These are phyloP conservation scores for Xanthorhoe designata DNA, from an alignment of 2,888 invertebrate genomes.

Conservation along the genomic window DNA sequence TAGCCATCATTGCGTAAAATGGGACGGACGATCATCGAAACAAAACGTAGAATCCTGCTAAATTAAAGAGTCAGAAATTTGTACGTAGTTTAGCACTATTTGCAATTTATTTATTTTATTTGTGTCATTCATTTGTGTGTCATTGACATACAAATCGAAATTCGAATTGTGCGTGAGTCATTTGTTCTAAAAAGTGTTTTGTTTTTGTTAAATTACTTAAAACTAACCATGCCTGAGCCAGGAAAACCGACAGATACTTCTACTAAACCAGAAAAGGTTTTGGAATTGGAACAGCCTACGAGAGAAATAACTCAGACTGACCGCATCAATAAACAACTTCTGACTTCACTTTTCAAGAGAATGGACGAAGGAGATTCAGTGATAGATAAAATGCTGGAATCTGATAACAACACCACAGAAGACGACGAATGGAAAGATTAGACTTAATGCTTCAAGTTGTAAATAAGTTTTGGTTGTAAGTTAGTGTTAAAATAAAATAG, in stretches of 20 bases:
- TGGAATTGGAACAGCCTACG: slow-evolving; percentile 57
- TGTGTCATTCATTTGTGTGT: not conserved
- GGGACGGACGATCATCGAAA: slow-evolving; percentile 13
- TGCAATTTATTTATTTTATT: not conserved
- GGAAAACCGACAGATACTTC: slow-evolving; percentile 53
- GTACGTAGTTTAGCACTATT: not conserved
- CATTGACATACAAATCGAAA: no score
- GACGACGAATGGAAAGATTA: slow-evolving; percentile 76
- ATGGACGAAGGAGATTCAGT: slow-evolving; percentile 80
- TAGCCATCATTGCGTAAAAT: slow-evolving; percentile 7
- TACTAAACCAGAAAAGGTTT: slow-evolving; percentile 46
- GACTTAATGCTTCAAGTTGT: slow-evolving; percentile 15
- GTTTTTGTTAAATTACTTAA: slow-evolving; percentile 43
- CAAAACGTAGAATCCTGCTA: slow-evolving; percentile 41
- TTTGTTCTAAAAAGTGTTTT: slow-evolving; percentile 29
- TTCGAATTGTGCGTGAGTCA: slow-evolving; percentile 11
- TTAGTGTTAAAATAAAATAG: slow-evolving; percentile 14
- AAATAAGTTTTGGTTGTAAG: slow-evolving; percentile 18
- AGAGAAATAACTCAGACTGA: slow-evolving; percentile 87
- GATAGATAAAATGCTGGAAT: slow-evolving; percentile 66
- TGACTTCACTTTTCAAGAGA: slow-evolving; percentile 86
- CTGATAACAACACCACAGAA: slow-evolving; percentile 62
- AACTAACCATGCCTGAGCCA: slow-evolving; percentile 69
- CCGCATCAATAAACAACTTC: slow-evolving; percentile 87
- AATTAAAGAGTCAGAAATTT: slow-evolving; percentile 35